Evolutionary conservation across 64 coral and sea anemone genomes (phyloP), one percentile per base, ranked within the genome.

Genomic region (Cladopsammia gracilis): DNA sequence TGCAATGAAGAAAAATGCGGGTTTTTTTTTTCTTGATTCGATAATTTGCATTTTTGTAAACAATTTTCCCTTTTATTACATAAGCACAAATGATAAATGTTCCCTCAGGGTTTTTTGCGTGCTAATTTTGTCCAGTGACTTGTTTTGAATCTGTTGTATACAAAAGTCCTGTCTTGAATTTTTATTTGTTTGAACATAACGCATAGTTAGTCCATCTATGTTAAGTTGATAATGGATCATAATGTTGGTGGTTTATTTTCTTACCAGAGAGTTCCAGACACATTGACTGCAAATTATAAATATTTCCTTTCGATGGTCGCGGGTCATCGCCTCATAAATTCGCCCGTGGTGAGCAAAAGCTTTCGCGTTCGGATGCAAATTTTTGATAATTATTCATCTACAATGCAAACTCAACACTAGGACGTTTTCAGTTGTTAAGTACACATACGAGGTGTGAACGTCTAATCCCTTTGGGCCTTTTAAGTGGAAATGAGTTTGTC

Each of bases 321-420:
- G 8, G 45, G 43, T 24, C 18, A 5, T 22, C 12, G 49, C 34
- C 20, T 77, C 19, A 12, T 56, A 22, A 84, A 68, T 68, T 84
- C 19, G 80, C 80, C 49, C 25, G 43, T 24, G 18, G 25, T 49
- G 42, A 25, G 18, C 1, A 44, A 68, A 84, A 68, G 6, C 8
- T 14, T 82, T 82, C 11, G 62, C 80, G 62, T 49, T 45, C 9
- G 43, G 67, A 84, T 84, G 80, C 80, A 84, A 84, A 84, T 84
- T 84, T 62, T 49, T 50, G 6, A 14, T 67, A 50, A 62, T 51
- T 68, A 50, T 66, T 60, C 62, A 19, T 4, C 0, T 15, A 48
- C 19, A 84, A 67, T 84, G 19, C 16, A 67, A 67, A 84, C 80
- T 7, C 24, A 48, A 1, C 10, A 3, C 26, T 20, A n/a, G 80